A percentile compares a stretch with the other conserved stretches of the same genome.
phyloP scores from a whole-genome alignment of 2,797 vertebrate species.

The Notamacropus eugenii region DNA sequence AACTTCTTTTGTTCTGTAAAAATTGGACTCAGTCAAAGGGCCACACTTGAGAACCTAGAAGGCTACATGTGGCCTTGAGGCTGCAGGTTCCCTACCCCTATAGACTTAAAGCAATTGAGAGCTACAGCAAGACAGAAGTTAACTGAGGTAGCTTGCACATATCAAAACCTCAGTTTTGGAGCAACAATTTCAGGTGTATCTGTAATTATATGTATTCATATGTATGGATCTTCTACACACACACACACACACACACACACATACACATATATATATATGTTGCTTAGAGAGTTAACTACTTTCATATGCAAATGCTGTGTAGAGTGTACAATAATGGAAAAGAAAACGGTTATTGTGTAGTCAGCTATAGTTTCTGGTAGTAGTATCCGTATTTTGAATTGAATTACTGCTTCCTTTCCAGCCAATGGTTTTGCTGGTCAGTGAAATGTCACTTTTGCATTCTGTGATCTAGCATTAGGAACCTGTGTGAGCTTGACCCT shows the following conservation, averaged over 20 bases:
- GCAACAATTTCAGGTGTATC: neutral
- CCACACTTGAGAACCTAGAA: too few relatives aligned
- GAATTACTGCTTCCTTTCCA: neutral
- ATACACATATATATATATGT: neutral
- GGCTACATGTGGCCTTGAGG: too few relatives aligned
- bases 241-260: too few relatives aligned
- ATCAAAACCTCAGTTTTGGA: neutral
- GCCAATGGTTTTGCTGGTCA: slow-evolving; percentile 13
- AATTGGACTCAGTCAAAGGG: too few relatives aligned
- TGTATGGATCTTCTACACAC: neutral
- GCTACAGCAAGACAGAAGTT: neutral
- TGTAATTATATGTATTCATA: neutral
- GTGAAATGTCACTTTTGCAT: neutral
- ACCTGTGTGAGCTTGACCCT: slow-evolving; percentile 15
- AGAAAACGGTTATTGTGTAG: neutral
- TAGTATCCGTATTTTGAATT: neutral
- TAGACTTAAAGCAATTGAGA: neutral
- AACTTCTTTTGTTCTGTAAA: too few relatives aligned
- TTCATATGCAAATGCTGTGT: neutral
- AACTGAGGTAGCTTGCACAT: neutral
- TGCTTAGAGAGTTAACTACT: neutral
- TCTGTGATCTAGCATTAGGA: slow-evolving; percentile 20
- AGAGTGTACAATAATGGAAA: neutral
- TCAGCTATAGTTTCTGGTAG: neutral
- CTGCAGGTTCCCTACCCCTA: too few relatives aligned